phyloP scores from a whole-genome alignment of 2,888 invertebrate genomes.

The Lasioglossum marginatum region DNA sequence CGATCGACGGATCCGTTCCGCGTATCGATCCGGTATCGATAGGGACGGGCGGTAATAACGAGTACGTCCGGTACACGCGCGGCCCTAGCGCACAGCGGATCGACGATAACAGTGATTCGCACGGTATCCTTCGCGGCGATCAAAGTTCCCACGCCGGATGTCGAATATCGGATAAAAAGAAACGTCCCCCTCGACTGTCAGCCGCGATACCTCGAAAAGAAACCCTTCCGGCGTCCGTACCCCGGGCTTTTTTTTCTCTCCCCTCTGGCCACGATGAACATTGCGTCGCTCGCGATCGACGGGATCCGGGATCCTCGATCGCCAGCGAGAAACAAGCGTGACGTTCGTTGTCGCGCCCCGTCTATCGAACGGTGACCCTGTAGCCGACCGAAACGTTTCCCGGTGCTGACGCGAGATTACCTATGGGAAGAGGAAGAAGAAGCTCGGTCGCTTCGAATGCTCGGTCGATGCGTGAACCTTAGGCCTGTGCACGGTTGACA shows the following conservation, averaged over 20 bases:
- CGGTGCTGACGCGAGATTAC: slow-evolving; percentile 28
- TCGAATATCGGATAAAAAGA: slow-evolving; percentile 19
- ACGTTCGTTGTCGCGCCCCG: slow-evolving; percentile 10
- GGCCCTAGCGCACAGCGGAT: neutral
- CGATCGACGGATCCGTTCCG: neutral
- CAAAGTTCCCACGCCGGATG: neutral
- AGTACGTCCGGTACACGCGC: neutral
- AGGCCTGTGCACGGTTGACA: slow-evolving; percentile 52
- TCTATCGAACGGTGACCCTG: neutral
- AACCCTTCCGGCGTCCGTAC: slow-evolving; percentile 1
- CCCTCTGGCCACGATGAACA: neutral
- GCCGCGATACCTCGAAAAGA: slow-evolving; percentile 30
- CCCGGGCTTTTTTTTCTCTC: neutral
- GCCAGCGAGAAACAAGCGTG: neutral
- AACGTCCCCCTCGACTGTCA: slow-evolving; percentile 15
- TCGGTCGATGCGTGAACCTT: slow-evolving; percentile 57
- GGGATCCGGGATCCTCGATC: neutral
- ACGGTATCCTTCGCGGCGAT: slow-evolving; percentile 55
- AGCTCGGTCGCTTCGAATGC: slow-evolving; percentile 29
- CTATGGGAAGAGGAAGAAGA: slow-evolving; percentile 47
- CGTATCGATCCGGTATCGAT: neutral
- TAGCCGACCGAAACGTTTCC: slow-evolving; percentile 19
- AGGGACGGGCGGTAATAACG: neutral
- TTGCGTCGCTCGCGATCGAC: neutral
- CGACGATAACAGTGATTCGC: slow-evolving; percentile 44